These are phyloP conservation scores for Anoncus sp. DNA, from an alignment of 2,888 invertebrate genomes.

Conservation along the genomic window DNA sequence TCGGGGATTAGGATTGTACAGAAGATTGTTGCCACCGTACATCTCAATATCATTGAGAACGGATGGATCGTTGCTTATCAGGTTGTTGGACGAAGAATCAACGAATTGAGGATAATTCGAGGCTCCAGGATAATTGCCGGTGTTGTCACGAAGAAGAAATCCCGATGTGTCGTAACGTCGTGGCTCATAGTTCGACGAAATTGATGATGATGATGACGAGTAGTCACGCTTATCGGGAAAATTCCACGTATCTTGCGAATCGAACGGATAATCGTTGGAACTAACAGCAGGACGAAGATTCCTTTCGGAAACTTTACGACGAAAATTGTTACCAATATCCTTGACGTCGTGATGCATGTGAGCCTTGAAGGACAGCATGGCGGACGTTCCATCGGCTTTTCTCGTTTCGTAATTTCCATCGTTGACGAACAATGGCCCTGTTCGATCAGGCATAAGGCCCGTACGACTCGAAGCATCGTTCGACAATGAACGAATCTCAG, in stretches of 20 bases:
- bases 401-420: constrained; percentile 29
- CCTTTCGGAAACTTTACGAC: constrained; percentile 30
- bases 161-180: neutral
- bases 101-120: constrained; percentile 13
- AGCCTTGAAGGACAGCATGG: constrained; percentile 69
- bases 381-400: constrained; percentile 59
- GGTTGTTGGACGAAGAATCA: constrained; percentile 6
- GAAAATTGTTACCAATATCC: constrained; percentile 69
- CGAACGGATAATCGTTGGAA: constrained; percentile 15
- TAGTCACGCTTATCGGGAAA: neutral
- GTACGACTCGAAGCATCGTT: constrained; percentile 20
- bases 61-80: constrained; percentile 3
- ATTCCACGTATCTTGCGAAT: constrained; percentile 8
- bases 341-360: constrained; percentile 71
- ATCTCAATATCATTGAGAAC: constrained; percentile 41
- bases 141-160: neutral
- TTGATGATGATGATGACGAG: no score
- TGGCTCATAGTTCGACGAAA: constrained; percentile 5
- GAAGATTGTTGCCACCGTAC: constrained; percentile 45
- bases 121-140: constrained; percentile 1
- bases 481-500: neutral
- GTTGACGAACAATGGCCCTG: constrained; percentile 24
- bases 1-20: constrained; percentile 45
- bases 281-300: constrained; percentile 27
- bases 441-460: constrained; percentile 8